Evolutionary conservation across 2,888 invertebrate genomes (phyloP).

Genomic region (Pseudoips prasinana): DNA sequence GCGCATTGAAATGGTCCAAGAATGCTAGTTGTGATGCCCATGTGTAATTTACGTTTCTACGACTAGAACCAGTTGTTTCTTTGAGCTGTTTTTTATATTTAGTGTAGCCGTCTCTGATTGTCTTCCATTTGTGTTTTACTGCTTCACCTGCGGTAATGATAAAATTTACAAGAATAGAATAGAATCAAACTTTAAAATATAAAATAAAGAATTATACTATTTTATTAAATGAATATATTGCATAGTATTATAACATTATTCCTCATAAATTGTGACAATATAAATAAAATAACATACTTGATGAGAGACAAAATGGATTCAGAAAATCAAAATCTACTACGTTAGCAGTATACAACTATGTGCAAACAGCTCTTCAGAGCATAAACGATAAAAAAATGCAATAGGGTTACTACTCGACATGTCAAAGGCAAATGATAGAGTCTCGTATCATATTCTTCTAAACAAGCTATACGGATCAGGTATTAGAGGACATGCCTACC

Average conservation of each 20-base stretch:
- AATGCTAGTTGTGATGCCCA: slow-evolving; percentile 24
- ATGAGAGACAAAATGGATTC: too few species aligned
- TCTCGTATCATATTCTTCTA: too few species aligned
- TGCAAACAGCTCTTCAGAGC: too few species aligned
- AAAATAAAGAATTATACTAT: slow-evolving; percentile 4
- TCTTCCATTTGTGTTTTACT: slow-evolving; percentile 33
- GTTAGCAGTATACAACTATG: too few species aligned
- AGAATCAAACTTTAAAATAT: not conserved
- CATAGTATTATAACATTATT: slow-evolving; percentile 2
- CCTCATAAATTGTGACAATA: too few species aligned
- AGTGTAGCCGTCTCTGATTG: slow-evolving; percentile 32
- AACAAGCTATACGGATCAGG: too few species aligned
- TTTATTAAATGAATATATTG: slow-evolving; percentile 2
- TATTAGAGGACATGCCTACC: too few species aligned
- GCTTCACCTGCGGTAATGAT: slow-evolving; percentile 20
- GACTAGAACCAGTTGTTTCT: slow-evolving; percentile 16
- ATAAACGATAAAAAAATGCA: too few species aligned
- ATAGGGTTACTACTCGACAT: too few species aligned
- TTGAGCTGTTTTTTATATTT: slow-evolving; percentile 29
- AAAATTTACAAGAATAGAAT: slow-evolving; percentile 5
- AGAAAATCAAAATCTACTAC: too few species aligned
- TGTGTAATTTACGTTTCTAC: slow-evolving; percentile 21
- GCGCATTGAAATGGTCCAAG: slow-evolving; percentile 14
- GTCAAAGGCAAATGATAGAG: too few species aligned
- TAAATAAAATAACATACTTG: too few species aligned